These are phyloP conservation scores for Limnephilus marmoratus DNA, from an alignment of 2,888 invertebrate genomes.

Conservation along the genomic window DNA sequence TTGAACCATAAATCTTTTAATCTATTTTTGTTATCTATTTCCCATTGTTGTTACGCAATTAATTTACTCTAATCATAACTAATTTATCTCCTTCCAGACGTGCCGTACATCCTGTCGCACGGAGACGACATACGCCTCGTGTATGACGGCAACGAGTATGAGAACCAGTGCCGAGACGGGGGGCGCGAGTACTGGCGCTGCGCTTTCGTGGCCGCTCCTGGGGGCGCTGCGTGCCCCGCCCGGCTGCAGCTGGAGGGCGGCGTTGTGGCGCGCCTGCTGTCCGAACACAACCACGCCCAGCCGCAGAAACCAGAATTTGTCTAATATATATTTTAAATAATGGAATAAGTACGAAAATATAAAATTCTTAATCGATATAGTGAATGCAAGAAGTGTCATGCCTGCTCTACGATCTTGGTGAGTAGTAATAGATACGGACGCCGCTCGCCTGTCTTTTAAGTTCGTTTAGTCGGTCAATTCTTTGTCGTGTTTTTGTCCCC, in stretches of 20 bases:
- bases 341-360: not conserved
- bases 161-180: slow-evolving; percentile 46
- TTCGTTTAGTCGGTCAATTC: too few species aligned
- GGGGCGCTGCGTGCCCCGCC: slow-evolving; percentile 55
- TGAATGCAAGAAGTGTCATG: not conserved
- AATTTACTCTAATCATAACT: not conserved
- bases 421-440: too few species aligned
- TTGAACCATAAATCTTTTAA: not conserved
- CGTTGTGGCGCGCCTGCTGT: slow-evolving; percentile 57
- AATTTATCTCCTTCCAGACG: slow-evolving; percentile 52
- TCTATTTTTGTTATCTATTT: too few species aligned
- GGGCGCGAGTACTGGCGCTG: slow-evolving; percentile 77
- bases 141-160: slow-evolving; percentile 59
- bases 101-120: slow-evolving; percentile 62
- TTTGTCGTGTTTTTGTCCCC: too few species aligned
- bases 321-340: slow-evolving; percentile 2
- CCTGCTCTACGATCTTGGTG: too few species aligned
- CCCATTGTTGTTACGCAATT: not conserved
- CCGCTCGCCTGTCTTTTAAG: too few species aligned
- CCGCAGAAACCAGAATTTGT: slow-evolving; percentile 60
- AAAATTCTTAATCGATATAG: not conserved
- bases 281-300: slow-evolving; percentile 58
- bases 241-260: slow-evolving; percentile 57
- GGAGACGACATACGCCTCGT: slow-evolving; percentile 59
- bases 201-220: slow-evolving; percentile 64